These are phyloP conservation scores for Hipposideros larvatus DNA, from an alignment of 2,797 vertebrate species.

Conservation along the genomic window DNA sequence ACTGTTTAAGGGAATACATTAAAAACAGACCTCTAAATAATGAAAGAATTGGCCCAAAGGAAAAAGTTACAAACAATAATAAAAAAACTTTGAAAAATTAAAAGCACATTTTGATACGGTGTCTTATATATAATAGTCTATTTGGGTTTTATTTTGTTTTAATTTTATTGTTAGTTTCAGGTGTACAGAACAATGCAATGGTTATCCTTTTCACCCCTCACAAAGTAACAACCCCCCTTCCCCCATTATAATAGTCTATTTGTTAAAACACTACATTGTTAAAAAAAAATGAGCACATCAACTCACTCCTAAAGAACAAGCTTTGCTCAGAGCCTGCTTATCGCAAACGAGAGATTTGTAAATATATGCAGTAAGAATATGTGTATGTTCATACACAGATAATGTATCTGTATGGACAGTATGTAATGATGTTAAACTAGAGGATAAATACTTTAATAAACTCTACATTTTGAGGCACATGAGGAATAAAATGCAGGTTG, in stretches of 20 bases:
- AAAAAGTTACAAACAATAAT: conserved; percentile 78
- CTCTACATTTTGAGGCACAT: conserved; percentile 66
- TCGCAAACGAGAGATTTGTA: conserved; percentile 18
- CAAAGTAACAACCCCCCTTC: too few relatives aligned
- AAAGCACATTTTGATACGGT: conserved; percentile 75
- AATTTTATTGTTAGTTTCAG: too few relatives aligned
- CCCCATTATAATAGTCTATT: background rate
- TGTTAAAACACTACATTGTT: conserved; percentile 71
- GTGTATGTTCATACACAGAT: conserved; percentile 40
- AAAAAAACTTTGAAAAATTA: conserved; percentile 75
- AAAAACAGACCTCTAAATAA: conserved; percentile 85
- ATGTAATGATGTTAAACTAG: conserved; percentile 20
- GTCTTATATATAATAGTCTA: conserved; percentile 64
- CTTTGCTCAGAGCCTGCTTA: conserved; percentile 51
- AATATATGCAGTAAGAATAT: conserved; percentile 27
- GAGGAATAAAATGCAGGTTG: conserved; percentile 72
- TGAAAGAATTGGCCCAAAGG: conserved; percentile 76
- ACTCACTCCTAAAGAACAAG: conserved; percentile 69
- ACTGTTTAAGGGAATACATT: conserved; percentile 83
- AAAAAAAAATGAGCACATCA: background rate
- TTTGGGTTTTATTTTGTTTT: too few relatives aligned
- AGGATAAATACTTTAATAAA: conserved; percentile 81
- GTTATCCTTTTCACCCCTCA: too few relatives aligned
- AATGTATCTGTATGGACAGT: background rate
- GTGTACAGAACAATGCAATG: too few relatives aligned